These are phyloP conservation scores for Danio tinwini DNA, from an alignment of 2,797 vertebrate species.

Conservation along the genomic window DNA sequence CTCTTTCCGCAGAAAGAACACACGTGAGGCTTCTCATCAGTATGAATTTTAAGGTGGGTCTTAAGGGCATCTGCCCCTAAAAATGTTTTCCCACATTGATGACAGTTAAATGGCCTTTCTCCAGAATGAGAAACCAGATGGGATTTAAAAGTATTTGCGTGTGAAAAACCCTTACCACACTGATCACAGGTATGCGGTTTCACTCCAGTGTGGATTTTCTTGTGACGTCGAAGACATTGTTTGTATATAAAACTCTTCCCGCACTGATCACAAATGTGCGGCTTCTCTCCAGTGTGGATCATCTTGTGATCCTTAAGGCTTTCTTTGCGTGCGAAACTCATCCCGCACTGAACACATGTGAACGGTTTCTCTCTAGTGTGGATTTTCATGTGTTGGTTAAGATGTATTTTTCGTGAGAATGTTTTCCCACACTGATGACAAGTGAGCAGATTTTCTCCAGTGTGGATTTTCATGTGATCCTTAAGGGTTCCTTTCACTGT, in stretches of 20 bases:
- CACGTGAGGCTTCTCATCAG: neutral
- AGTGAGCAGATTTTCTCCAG: neutral
- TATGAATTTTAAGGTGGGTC: neutral
- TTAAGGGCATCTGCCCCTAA: neutral
- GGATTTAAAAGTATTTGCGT: no score
- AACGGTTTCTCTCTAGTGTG: constrained; percentile 6
- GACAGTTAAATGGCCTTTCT: no score
- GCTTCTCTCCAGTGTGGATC: constrained; percentile 9
- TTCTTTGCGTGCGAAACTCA: neutral
- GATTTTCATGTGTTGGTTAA: neutral
- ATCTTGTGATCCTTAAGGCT: neutral
- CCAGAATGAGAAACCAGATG: no score
- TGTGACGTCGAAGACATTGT: neutral
- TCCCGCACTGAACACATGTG: neutral
- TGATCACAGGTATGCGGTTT: neutral
- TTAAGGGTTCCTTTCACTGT: neutral
- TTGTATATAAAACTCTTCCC: neutral
- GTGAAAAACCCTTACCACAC: neutral
- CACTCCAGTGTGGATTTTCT: neutral
- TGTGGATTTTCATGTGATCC: neutral
- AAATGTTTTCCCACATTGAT: no score
- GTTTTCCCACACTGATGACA: constrained; percentile 10
- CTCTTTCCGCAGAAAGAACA: no score
- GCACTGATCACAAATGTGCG: neutral
- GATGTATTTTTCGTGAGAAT: neutral